phyloP scores from a whole-genome alignment of 2,797 vertebrate genomes.

The Pseudopleuronectes americanus region DNA sequence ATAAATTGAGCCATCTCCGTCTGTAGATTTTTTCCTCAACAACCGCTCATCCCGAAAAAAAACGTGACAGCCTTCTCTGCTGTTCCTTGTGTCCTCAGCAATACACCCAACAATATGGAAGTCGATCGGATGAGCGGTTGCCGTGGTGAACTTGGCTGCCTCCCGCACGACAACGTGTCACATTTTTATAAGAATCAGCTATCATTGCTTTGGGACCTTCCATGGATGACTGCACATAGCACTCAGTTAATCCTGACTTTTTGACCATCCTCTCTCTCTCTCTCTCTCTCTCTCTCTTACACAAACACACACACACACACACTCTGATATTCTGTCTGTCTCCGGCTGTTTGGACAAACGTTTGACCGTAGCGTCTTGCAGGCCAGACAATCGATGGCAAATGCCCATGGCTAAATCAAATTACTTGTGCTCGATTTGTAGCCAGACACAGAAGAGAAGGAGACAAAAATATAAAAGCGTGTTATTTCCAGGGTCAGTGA shows the following conservation, averaged over 20 bases:
- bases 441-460: slow-evolving; percentile 52
- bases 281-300: background rate
- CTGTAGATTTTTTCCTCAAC: too few species aligned
- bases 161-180: background rate
- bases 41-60: too few species aligned
- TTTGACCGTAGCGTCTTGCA: slow-evolving; percentile 69
- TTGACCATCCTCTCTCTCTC: background rate
- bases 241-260: slow-evolving; percentile 34
- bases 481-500: slow-evolving; percentile 62
- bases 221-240: slow-evolving; percentile 25
- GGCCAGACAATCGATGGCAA: slow-evolving; percentile 74
- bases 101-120: background rate
- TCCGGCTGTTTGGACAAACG: slow-evolving; percentile 72
- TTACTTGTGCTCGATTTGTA: slow-evolving; percentile 73
- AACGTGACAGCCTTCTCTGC: too few species aligned
- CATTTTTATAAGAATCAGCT: slow-evolving; percentile 6
- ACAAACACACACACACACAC: background rate
- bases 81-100: background rate
- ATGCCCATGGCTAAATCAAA: slow-evolving; percentile 76
- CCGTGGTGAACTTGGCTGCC: slow-evolving; percentile 10
- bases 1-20: too few species aligned
- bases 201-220: slow-evolving; percentile 18
- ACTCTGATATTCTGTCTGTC: slow-evolving; percentile 26
- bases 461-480: slow-evolving; percentile 59
- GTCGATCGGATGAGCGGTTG: background rate